Conservation (phyloP, 2,113 vertebrate species). For the Pygoscelis antarcticus region DNA sequence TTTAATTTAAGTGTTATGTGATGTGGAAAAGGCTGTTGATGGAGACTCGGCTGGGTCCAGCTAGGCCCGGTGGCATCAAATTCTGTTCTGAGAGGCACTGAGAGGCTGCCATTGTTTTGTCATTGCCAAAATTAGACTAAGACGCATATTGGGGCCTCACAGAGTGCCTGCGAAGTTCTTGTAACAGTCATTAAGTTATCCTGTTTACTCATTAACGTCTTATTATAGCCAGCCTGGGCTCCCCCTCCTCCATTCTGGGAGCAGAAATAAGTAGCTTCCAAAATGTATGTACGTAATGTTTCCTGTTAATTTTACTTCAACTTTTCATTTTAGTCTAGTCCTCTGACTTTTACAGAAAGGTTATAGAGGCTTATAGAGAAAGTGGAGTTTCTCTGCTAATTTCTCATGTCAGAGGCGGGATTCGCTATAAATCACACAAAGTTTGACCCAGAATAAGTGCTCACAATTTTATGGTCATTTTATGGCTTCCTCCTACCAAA, state of each 20-base stretch:
- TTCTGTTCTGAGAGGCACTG: not conserved
- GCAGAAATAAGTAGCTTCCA: not conserved
- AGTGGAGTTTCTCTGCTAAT: not conserved
- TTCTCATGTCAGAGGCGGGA: not conserved
- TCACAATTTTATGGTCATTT: not conserved
- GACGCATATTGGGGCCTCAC: not conserved
- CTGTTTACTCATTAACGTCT: not conserved
- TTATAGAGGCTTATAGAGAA: not conserved
- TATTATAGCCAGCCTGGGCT: not conserved
- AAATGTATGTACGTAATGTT: not conserved
- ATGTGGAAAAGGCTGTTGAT: not conserved
- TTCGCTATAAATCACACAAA: not conserved
- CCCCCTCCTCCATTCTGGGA: not conserved
- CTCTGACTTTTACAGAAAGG: not conserved
- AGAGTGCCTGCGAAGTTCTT: not conserved
- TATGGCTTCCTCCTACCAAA: not conserved
- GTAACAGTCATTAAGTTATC: not conserved
- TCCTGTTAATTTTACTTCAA: not conserved
- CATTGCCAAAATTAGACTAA: constrained; percentile 19
- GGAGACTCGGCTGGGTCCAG: not conserved
- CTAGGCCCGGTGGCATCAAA: not conserved
- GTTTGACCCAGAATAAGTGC: not conserved
- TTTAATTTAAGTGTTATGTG: not conserved
- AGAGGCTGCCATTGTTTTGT: not conserved
- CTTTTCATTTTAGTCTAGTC: not conserved